Percentiles rank a stretch among this genome's conserved stretches.
phyloP scores from a whole-genome alignment of 2,888 invertebrate genomes.

The Acleris laterana region DNA sequence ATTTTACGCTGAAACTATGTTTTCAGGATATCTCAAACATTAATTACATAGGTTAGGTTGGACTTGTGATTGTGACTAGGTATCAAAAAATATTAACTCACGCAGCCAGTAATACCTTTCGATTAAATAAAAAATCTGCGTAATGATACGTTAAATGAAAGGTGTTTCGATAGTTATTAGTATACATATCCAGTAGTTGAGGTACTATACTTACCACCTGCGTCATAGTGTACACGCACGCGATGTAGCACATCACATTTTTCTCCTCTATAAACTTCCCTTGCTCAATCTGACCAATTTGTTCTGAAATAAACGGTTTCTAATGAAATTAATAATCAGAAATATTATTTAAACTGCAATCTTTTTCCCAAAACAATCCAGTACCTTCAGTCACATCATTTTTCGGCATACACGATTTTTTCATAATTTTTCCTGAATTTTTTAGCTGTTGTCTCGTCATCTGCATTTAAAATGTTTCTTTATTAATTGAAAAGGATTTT shows the following conservation, averaged over 20 bases:
- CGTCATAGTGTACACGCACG: constrained; percentile 70
- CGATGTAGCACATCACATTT: constrained; percentile 76
- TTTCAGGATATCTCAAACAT: too few species aligned
- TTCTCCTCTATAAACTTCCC: constrained; percentile 72
- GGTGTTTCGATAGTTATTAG: too few species aligned
- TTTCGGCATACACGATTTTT: constrained; percentile 87
- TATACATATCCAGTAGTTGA: too few species aligned
- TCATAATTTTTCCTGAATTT: constrained; percentile 85
- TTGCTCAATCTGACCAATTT: constrained; percentile 70
- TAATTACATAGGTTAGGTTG: too few species aligned
- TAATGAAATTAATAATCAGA: background rate
- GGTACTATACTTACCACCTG: constrained; percentile 64
- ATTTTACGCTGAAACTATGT: too few species aligned
- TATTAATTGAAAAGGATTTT: background rate
- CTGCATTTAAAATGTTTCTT: constrained; percentile 45
- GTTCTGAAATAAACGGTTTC: constrained; percentile 52
- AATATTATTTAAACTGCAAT: too few species aligned
- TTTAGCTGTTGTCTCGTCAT: constrained; percentile 85
- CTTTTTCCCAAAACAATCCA: too few species aligned
- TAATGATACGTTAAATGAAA: too few species aligned
- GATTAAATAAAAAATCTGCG: too few species aligned
- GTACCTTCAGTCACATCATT: constrained; percentile 84
- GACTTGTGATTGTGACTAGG: too few species aligned
- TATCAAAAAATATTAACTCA: too few species aligned
- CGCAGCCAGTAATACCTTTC: too few species aligned